These are phyloP conservation scores for Muscicapa comitata DNA, from an alignment of 2,797 vertebrate genomes.

Conservation along the genomic window DNA sequence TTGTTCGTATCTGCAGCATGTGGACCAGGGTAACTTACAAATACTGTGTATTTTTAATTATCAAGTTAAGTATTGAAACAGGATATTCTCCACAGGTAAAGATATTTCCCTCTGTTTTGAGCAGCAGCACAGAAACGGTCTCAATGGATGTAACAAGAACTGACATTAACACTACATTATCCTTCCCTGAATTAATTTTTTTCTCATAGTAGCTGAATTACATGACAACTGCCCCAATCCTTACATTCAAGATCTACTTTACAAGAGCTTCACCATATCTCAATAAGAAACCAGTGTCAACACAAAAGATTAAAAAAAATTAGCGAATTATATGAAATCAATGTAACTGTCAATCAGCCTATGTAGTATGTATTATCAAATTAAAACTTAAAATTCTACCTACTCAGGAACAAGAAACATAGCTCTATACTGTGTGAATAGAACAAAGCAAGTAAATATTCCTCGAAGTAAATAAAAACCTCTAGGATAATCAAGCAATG, in stretches of 20 bases:
- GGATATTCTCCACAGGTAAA: background rate
- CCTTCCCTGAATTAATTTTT: background rate
- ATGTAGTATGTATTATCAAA: background rate
- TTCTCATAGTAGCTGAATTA: background rate
- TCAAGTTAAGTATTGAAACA: background rate
- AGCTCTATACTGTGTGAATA: background rate
- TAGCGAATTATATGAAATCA: background rate
- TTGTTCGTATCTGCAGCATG: background rate
- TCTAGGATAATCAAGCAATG: background rate
- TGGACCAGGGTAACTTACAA: background rate
- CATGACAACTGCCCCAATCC: background rate
- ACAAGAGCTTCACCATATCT: background rate
- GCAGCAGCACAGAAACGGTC: accelerated
- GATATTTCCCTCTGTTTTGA: background rate
- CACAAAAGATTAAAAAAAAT: background rate
- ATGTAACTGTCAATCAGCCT: background rate
- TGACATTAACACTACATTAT: background rate
- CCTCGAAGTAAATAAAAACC: background rate
- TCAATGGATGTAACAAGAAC: background rate
- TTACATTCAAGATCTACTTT: background rate
- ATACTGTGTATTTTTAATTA: background rate
- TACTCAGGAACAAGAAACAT: background rate
- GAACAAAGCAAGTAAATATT: background rate
- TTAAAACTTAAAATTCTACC: background rate
- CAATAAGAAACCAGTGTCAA: background rate